These are phyloP conservation scores for Archaeoteleia sp. DNA, from an alignment of 2,888 invertebrate species.

Conservation along the genomic window DNA sequence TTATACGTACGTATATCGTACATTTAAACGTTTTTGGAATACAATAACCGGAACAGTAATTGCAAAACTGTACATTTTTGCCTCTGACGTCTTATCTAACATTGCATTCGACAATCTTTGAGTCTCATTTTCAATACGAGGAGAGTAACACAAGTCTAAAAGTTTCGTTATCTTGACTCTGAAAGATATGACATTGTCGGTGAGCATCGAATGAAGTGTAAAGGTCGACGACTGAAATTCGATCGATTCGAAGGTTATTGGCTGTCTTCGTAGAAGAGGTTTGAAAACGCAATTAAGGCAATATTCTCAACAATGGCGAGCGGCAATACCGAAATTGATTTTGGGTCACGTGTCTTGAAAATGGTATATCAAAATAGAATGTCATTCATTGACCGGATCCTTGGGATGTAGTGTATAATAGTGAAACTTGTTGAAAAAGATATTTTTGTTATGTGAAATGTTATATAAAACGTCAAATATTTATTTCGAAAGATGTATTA, in stretches of 20 bases:
- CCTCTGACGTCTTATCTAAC: no score
- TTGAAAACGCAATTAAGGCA: slow-evolving; percentile 7
- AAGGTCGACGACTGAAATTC: slow-evolving; percentile 9
- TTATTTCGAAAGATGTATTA: no score
- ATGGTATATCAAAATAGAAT: background rate
- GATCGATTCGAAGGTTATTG: slow-evolving; percentile 21
- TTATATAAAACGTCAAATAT: no score
- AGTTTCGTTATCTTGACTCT: slow-evolving; percentile 7
- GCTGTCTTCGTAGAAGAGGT: slow-evolving; percentile 8
- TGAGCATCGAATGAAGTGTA: slow-evolving; percentile 12
- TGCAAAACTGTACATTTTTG: no score
- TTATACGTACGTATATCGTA: slow-evolving; percentile 22
- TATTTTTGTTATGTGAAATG: no score
- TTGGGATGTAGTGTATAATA: no score
- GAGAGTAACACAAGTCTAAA: background rate
- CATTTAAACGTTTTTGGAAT: slow-evolving; percentile 27
- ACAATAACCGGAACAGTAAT: no score
- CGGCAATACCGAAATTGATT: background rate
- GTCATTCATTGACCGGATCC: background rate
- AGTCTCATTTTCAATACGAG: background rate
- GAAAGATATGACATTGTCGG: slow-evolving; percentile 8
- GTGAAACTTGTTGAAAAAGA: no score
- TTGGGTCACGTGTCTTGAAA: background rate
- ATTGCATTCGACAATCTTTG: no score
- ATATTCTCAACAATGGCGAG: background rate